Base-by-base conservation (phyloP, 2,797 vertebrate genomes). In the Protonibea diacanthus region DNA sequence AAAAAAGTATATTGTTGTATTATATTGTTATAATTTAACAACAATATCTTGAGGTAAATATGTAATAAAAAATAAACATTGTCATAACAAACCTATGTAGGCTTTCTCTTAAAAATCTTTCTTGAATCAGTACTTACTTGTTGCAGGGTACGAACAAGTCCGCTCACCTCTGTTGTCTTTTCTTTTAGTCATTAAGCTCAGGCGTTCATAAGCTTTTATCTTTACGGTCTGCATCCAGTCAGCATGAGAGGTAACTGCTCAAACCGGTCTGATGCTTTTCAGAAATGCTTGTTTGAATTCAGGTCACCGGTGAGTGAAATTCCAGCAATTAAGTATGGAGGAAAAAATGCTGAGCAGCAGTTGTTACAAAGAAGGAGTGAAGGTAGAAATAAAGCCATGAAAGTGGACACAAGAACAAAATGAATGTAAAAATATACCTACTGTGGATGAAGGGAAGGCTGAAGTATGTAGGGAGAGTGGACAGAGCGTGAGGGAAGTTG, bases 71-170 rank as follows among this genome's bases (percentile, higher is more conserved):
- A 11, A 44, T 0, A 42, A 40, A 64, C 15, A 49, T 12, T 33
- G 9, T 21, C n/a, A 21, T 13, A 48, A 55, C n/a, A 63, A 15
- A 27, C 5, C 18, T 18, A 17, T 33, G 14, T 23, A 29, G 51
- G 17, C 14, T 17, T 68, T 17, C 4, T 23, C 12, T 4, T 23
- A 33, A 45, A 11, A 33, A 52, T 29, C 2, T 1, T 38, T 25
- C n/a, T 9, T 56, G 6, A 64, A 64, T 53, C 15, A 15, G n/a
- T 64, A 74, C 71, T 69, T 74, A 74, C 2, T 60, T 25, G 20
- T 0, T 38, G 21, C 33, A 21, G n/a, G 5, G 21, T 11, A 38
- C 60, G 57, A 62, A 27, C 17, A 49, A 3, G 17, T 21, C 18
- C 17, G 9, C 71, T 47, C 14, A 25, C 4, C 3, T 23, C 25